A percentile compares a stretch with the other conserved stretches of the same genome.
phyloP scores from a whole-genome alignment of 1,140 invertebrate species.

The Gerris buenoi region DNA sequence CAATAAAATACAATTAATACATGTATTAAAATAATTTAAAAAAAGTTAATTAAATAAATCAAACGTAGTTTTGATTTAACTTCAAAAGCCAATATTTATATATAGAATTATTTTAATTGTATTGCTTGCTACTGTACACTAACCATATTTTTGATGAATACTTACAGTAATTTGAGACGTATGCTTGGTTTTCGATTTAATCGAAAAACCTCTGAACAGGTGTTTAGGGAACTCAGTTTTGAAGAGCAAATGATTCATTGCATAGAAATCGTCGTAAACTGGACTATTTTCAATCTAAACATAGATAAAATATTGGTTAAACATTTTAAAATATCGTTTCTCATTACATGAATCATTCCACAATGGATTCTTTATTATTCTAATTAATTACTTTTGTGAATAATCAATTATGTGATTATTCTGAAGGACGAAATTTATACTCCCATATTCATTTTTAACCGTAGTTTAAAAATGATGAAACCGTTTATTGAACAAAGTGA shows the following conservation, averaged over 20 bases:
- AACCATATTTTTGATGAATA: neutral
- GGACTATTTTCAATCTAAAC: neutral
- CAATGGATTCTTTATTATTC: too few species aligned
- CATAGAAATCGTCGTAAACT: neutral
- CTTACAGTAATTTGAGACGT: neutral
- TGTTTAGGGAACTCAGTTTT: neutral
- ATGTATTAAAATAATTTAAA: neutral
- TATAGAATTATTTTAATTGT: neutral
- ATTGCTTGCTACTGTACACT: neutral
- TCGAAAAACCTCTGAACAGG: neutral
- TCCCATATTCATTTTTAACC: too few species aligned
- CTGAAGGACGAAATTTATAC: too few species aligned
- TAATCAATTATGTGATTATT: too few species aligned
- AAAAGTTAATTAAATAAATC: neutral
- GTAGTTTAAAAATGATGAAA: too few species aligned
- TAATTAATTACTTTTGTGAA: too few species aligned
- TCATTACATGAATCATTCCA: too few species aligned
- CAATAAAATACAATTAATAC: too few species aligned
- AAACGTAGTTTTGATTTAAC: neutral
- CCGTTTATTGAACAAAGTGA: too few species aligned
- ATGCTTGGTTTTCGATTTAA: neutral
- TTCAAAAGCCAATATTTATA: neutral
- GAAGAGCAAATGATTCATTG: neutral
- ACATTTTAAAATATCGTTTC: too few species aligned
- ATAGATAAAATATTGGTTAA: neutral